Evolutionary conservation across 2,113 vertebrate genomes (phyloP), one percentile per base, ranked within the genome.

Genomic region (Felis catus): DNA sequence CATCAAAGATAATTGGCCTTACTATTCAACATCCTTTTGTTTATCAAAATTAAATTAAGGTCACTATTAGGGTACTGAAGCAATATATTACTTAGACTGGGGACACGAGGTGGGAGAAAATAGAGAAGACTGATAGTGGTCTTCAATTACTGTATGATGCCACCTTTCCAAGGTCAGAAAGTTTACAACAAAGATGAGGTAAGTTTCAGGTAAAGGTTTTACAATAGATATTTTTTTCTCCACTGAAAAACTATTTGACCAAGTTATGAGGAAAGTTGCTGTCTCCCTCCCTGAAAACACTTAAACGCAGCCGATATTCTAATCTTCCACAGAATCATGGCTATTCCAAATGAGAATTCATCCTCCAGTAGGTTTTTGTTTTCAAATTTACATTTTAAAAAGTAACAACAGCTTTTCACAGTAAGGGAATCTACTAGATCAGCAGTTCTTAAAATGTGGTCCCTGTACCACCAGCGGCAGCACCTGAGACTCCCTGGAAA

Each of bases 11-110:
- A 94, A 96, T 31, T 93, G 25, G 27, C 27, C 68, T 97, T 89
- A 85, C 53, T 73, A 65, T 86, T 96, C 70, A 93, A 61, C 16
- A 82, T 73, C 7, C 68, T 95, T 96, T 91, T 94, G 78, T 73
- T 96, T 96, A 88, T 91, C 82, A 96, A 93, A 97, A 97, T 97
- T 88, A 97, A 97, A 93, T 87, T 93, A 97, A 97, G 82, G 76
- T 45, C 71, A 90, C 5, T 61, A 51, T 29, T 74, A 36, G 76
- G 23, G 51, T 87, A 63, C 14, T 66, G 83, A 88, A 58, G 74
- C 21, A 95, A 79, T 65, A 29, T 41, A 71, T 80, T 95, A 48
- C 27, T 94, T 90, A 53, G 51, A 91, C 29, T 79, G 45, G 27
- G 45, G 31, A 91, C 23, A 27, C 1, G 25, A 6, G 11, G 7